Base-by-base conservation (phyloP, 2,113 vertebrate species). In the Anolis carolinensis region DNA sequence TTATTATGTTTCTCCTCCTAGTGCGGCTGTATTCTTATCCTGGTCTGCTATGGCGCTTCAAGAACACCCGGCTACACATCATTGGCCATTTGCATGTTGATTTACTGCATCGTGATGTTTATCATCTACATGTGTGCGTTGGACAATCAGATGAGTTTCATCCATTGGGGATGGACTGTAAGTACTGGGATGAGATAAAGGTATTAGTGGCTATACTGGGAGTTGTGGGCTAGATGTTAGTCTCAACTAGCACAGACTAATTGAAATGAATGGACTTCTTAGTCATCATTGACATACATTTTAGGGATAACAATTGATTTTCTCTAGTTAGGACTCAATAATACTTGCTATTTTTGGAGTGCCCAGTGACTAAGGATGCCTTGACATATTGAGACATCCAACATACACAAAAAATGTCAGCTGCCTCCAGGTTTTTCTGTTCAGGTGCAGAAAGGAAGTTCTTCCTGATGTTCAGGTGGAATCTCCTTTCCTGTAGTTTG, bases 131-230 rank as follows among this genome's bases (percentile, higher is more conserved):
- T 90, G 89, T 94, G 89, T 81, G 87, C 86, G 13, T 67, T 93
- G 63, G 88, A 94, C 73, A 86, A 75, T 78, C 94, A 89, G 79
- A 55, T 92, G 27, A n/a, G 86, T 21, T 89, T 95, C 76, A 94
- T 95, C 91, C 94, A 92, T 81, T 95, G 93, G 94, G 91, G 91
- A 65, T 95, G 94, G 94, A 94, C 85, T 88, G 94, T 94, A 89
- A 79, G 13, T 27, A 18, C 14, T 48, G 55, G 8, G n/a, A 52
- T 25, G n/a, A 30, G 44, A 11, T 6, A 4, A 13, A 44, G 2
- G 13, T 59, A 59, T 16, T 14, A 34, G 32, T 70, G 68, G 30
- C 16, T 18, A 59, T 59, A 59, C 11, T 59, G 68, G 13, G n/a
- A 32, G 68, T 32, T 68, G 7, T 32, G 16, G n/a, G 11, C n/a